These are phyloP conservation scores for Monochamus alternatus DNA, from an alignment of 2,888 invertebrate species.

Conservation along the genomic window DNA sequence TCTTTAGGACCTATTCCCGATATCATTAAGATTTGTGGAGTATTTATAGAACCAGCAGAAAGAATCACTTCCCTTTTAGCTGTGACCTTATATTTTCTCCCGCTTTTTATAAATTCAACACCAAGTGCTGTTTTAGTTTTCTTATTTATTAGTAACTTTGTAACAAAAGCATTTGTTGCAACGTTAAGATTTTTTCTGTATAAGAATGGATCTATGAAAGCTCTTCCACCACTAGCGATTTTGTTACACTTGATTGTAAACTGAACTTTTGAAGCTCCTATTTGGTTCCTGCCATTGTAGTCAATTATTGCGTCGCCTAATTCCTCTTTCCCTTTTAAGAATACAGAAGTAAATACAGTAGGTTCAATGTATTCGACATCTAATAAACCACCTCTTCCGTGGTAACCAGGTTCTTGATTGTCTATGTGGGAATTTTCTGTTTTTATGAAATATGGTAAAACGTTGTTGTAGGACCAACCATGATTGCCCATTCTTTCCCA, in stretches of 20 bases:
- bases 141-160: conserved; percentile 71
- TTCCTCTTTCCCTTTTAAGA: conserved; percentile 83
- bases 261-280: conserved; percentile 69
- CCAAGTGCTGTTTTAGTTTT: conserved; percentile 72
- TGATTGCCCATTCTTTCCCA: conserved; percentile 75
- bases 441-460: conserved; percentile 69
- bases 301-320: conserved; percentile 85
- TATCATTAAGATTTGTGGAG: conserved; percentile 77
- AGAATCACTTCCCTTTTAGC: conserved; percentile 75
- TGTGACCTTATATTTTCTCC: conserved; percentile 68
- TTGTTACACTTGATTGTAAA: conserved; percentile 85
- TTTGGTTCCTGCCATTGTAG: conserved; percentile 77
- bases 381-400: conserved; percentile 79
- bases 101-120: conserved; percentile 74
- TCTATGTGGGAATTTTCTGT: conserved; percentile 64
- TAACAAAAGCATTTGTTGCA: conserved; percentile 74
- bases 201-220: conserved; percentile 74
- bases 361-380: conserved; percentile 85
- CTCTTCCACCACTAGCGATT: conserved; percentile 76
- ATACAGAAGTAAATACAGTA: conserved; percentile 75
- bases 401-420: conserved; percentile 75
- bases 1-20: conserved; percentile 78
- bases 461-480: conserved; percentile 73
- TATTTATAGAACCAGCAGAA: conserved; percentile 77
- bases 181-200: conserved; percentile 75